These are phyloP conservation scores for Maniola hyperantus DNA, from an alignment of 2,888 invertebrate species.

Conservation along the genomic window DNA sequence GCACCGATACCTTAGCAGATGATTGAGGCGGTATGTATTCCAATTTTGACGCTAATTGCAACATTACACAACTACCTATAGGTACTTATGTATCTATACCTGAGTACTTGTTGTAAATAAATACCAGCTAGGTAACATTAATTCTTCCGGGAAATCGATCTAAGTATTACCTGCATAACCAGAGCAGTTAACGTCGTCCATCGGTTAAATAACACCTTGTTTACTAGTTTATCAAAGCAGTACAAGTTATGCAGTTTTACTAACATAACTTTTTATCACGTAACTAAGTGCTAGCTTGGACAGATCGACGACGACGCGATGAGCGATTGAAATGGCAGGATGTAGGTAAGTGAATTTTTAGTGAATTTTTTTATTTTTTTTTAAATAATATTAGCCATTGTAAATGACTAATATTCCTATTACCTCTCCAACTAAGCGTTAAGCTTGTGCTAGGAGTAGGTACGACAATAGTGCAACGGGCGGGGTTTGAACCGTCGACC, in stretches of 20 bases:
- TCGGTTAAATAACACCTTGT: slow-evolving; percentile 14
- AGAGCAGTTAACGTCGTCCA: background rate
- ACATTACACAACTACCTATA: background rate
- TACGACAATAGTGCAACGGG: no score
- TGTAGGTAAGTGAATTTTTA: no score
- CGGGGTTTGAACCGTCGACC: no score
- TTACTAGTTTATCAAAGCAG: slow-evolving; percentile 2
- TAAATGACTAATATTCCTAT: no score
- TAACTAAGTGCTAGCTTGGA: slow-evolving; percentile 2
- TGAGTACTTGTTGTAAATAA: background rate
- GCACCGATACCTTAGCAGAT: no score
- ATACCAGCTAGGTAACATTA: background rate
- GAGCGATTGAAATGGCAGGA: background rate
- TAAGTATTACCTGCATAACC: background rate
- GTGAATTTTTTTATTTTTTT: no score
- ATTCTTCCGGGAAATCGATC: slow-evolving; percentile 7
- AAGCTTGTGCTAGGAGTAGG: no score
- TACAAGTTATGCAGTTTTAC: background rate
- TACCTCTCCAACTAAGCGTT: no score
- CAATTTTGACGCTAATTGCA: background rate
- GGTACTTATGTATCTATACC: background rate
- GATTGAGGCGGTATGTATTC: background rate
- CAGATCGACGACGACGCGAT: background rate
- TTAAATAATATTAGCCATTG: no score
- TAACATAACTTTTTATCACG: slow-evolving; percentile 11